Conservation (phyloP, 2,888 invertebrate species). For the Salpingus planirostris region DNA sequence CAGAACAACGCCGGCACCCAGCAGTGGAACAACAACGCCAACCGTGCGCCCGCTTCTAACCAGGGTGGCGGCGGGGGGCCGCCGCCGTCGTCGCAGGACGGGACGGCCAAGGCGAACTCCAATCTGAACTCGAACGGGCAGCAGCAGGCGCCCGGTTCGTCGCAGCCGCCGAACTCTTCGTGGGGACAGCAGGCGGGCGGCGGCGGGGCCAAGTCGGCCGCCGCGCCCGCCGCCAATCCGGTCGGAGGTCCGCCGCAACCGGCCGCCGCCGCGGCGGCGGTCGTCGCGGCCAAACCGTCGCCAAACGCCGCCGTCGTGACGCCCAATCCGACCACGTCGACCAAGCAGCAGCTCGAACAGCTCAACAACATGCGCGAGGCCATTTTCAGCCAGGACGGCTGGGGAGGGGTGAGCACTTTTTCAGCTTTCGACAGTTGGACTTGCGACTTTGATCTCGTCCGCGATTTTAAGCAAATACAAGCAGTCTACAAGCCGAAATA, state of each 20-base stretch:
- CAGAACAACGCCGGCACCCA: conserved; percentile 38
- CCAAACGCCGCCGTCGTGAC: conserved; percentile 10
- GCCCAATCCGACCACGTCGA: conserved; percentile 50
- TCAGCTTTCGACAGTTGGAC: too few relatives aligned
- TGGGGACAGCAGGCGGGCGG: conserved; percentile 17
- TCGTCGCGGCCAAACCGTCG: conserved; percentile 10
- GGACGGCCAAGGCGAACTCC: conserved; percentile 39
- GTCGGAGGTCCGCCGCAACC: conserved; percentile 11
- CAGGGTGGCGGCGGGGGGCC: too few relatives aligned
- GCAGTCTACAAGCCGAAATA: too few relatives aligned
- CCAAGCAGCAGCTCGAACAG: conserved; percentile 78
- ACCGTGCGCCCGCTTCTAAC: conserved; percentile 34
- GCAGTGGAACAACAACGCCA: conserved; percentile 40
- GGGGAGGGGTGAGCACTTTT: conserved; percentile 72
- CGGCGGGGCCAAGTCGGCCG: conserved; percentile 24
- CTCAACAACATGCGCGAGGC: conserved; percentile 86
- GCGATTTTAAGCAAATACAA: too few relatives aligned
- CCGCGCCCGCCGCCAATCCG: conserved; percentile 23
- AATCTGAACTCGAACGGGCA: conserved; percentile 43
- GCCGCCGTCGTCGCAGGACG: too few relatives aligned
- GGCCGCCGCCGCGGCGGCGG: conserved; percentile 13
- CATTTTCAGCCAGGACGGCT: conserved; percentile 84
- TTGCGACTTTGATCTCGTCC: too few relatives aligned
- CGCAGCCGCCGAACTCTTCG: conserved; percentile 40
- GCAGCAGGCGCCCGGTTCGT: conserved; percentile 41